Evolutionary conservation across 2,113 vertebrate species (phyloP).

Genomic region (Cisticola juncidis): DNA sequence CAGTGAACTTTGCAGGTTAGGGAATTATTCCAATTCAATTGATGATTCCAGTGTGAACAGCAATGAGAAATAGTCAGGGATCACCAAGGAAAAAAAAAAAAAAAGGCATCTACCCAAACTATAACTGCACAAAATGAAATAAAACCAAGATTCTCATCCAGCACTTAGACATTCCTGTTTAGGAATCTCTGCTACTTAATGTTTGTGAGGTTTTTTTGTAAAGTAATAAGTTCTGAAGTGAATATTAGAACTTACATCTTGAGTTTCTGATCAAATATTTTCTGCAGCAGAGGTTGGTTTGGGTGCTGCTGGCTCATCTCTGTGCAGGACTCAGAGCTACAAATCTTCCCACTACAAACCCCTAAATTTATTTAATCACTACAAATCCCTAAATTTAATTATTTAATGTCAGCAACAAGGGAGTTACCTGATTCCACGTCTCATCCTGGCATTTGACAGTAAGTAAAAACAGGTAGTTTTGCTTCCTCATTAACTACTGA

Average conservation of each 20-base stretch:
- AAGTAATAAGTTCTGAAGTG: not conserved
- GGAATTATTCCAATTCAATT: not conserved
- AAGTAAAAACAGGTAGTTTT: not conserved
- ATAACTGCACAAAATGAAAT: not conserved
- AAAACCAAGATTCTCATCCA: not conserved
- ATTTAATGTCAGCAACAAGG: not conserved
- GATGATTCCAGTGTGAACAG: not conserved
- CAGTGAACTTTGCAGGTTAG: not conserved
- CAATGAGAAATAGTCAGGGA: accelerated
- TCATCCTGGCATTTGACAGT: not conserved
- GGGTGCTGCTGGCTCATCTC: not conserved
- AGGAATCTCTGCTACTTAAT: not conserved
- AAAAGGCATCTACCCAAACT: accelerated
- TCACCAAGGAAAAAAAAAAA: not conserved
- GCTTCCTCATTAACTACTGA: not conserved
- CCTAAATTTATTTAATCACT: not conserved
- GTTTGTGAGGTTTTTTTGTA: accelerated
- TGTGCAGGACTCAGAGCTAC: not conserved
- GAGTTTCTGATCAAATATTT: not conserved
- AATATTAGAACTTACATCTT: not conserved
- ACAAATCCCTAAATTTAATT: not conserved
- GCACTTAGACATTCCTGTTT: accelerated
- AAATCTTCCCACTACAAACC: not conserved
- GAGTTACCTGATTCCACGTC: not conserved
- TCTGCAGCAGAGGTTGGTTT: not conserved